Base-by-base conservation (phyloP, 2,113 vertebrate genomes). In the Acrocephalus kingi region DNA sequence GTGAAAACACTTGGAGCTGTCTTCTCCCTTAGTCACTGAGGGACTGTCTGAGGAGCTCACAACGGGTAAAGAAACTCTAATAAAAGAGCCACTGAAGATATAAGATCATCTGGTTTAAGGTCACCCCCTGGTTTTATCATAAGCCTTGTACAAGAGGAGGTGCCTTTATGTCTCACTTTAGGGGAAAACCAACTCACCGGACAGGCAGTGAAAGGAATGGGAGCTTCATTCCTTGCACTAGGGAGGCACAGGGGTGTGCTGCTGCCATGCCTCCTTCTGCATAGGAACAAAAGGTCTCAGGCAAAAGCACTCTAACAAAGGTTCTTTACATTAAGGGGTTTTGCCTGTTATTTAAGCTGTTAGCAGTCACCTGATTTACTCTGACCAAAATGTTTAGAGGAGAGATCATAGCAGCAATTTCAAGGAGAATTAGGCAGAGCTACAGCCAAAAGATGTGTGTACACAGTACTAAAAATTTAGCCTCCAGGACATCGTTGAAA, bases 151-250 rank as follows among this genome's bases (percentile, higher is more conserved):
- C 20, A 51, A 66, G 24, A 58, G 16, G 23, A 88, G 24, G 5
- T 59, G 28, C 12, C 14, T 76, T 73, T 45, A 46, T 58, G 28
- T 28, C 20, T 56, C 21, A 15, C 27, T 61, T 64, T 8, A 72
- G 49, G 37, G 20, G 11, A 28, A 89, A 72, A 25, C 15, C 69
- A 45, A 2, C 27, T 35, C 35, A 28, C 35, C 41, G 71, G 66
- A 22, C 15, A 56, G 54, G 48, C 27, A 45, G 27, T 9, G n/a
- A 17, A 58, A 59, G 49, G 81, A 79, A 9, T 0, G 0, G 13
- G 54, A 58, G 27, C 17, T 52, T 5, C 7, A 7, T 43, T 93
- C 41, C 61, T 25, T 31, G 22, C 1, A 4, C n/a, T 71, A 22
- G 22, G 10, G 77, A 46, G 56, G 23, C 0, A 2, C 56, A 43